Evolutionary conservation across 2,888 invertebrate genomes (phyloP), one percentile per base, ranked within the genome.

Genomic region (Hydropsyche betteni): DNA sequence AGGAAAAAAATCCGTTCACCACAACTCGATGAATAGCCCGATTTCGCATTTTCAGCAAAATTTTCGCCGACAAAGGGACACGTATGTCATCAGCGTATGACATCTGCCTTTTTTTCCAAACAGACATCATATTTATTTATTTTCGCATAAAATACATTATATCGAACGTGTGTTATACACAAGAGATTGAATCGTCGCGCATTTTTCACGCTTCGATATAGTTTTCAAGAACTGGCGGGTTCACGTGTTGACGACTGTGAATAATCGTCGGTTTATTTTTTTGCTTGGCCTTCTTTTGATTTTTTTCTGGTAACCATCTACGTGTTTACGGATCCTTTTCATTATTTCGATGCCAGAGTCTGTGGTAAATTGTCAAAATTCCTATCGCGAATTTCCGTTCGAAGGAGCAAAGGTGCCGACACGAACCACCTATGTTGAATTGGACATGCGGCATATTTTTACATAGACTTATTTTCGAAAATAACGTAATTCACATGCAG

Each of bases 341-440:
- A 50, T 34, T 50, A 33, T 71, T 53, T 75, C 72, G 6, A n/a
- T 38, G 52, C 53, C 74, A 74, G 73, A 50, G 51, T 58, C 44
- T 74, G 75, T 68, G 64, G 77, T 70, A 51, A 64, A 77, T 78
- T 77, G 75, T 78, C 75, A 78, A 69, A 74, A 75, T 74, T 68
- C 55, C 61, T 74, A 10, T 68, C 34, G 55, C 74, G 34, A 58
- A 74, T 77, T 74, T 68, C 74, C 73, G 55, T 68, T 44, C 61
- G 64, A 61, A 16, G 51, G 24, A 68, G 68, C 78, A 78, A 78
- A 78, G 78, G 61, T 33, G 51, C 68, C 73, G 74, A 75, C 76
- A 70, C 51, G 55, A 69, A 68, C 77, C 78, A 77, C 77, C 78
- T 38, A 73, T 53, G 76, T 74, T 50, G 73, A 61, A 38, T 73